A percentile compares a stretch with the other conserved stretches of the same genome.
Evolutionary conservation across 2,888 invertebrate genomes (phyloP).

Genomic region (Sarcophaga rosellei): DNA sequence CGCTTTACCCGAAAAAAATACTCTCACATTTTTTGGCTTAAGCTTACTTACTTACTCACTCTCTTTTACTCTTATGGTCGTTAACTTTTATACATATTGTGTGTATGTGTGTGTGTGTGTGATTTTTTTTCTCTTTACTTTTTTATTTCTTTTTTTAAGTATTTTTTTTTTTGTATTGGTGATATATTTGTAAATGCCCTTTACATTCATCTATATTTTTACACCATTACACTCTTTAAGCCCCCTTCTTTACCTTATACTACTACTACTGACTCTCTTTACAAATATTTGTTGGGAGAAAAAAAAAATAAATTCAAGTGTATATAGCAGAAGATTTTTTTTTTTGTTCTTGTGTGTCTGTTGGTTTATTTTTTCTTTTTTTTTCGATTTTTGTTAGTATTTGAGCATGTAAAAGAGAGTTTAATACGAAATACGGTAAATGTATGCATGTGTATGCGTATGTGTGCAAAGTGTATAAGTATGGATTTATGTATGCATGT

Average conservation of each 20-base stretch:
- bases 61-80: conserved; percentile 69
- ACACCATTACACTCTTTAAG: conserved; percentile 29
- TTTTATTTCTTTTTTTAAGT: conserved; percentile 41
- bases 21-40: conserved; percentile 63
- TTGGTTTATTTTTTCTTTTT: not conserved
- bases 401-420: not conserved
- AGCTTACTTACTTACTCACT: conserved; percentile 57
- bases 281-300: not conserved
- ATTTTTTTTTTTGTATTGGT: conserved; percentile 68
- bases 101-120: conserved; percentile 22
- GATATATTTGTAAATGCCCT: conserved; percentile 66
- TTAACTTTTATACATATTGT: conserved; percentile 59
- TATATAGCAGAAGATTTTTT: not conserved
- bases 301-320: not conserved
- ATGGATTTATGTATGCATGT: conserved; percentile 30
- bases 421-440: not conserved
- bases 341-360: not conserved
- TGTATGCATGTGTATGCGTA: conserved; percentile 18
- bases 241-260: not conserved
- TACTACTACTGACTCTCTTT: not conserved
- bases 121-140: conserved; percentile 39
- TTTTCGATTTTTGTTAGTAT: not conserved
- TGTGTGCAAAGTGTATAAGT: not conserved
- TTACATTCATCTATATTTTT: conserved; percentile 58
- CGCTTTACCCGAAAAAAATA: conserved; percentile 53